Base-by-base conservation (phyloP, 2,888 invertebrate species). In the Strigamia transsilvanica region DNA sequence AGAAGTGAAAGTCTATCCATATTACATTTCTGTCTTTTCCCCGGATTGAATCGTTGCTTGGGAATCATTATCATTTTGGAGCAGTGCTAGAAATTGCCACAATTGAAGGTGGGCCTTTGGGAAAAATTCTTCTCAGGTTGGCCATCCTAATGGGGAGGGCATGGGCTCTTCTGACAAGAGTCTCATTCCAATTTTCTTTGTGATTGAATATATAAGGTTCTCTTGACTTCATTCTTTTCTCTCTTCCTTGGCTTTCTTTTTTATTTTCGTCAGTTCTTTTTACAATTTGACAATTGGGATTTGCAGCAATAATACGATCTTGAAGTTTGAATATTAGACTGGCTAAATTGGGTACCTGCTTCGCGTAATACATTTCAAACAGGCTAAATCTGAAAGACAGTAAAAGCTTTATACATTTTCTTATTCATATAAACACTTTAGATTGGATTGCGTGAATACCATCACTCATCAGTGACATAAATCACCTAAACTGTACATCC, bases 141-240 rank as follows among this genome's bases (percentile, higher is more conserved):
- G 79, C 42, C 79, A 41, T 79, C 41, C 79, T 79, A 79, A 79
- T 79, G 41, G 79, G 23, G 38, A 79, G 79, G 79, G 79, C 79
- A 79, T 42, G 41, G 79, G 23, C 38, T 79, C 79, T 79, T 42
- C 79, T 34, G 79, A 79, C 79, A 79, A 79, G 41, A 42, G 79
- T 79, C 79, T 79, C 79, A 79, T 79, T 38, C 79, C 79, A 79
- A 79, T 79, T 79, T 79, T 42, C 41, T 79, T 79, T 38, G 41
- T 79, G 79, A 79, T 79, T 79, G 79, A 79, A 79, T 79, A 23
- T 79, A 56, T 42, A 79, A 79, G 79, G 42, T 79, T 79, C 79
- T 41, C 23, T 79, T 41, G 79, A 42, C 79, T 79, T 42, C 79
- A 34, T 79, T 79, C 23, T 42, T 41, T 56, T 56, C 9, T 18